Conservation (phyloP, 2,888 invertebrate genomes). For the Lacanobia wlatinum region DNA sequence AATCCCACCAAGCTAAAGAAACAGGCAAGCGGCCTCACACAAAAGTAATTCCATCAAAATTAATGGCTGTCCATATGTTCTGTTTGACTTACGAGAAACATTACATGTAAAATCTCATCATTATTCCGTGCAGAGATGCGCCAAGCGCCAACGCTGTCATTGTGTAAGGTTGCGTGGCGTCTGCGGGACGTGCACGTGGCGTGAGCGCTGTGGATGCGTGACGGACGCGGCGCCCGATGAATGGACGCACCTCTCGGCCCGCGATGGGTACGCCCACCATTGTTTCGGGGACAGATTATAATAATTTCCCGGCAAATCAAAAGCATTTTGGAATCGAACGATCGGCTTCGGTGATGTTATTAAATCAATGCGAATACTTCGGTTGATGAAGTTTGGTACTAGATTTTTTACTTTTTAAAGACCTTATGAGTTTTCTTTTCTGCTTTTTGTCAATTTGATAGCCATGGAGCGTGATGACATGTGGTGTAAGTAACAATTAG, state of each 20-base stretch:
- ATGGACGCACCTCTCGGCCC: slow-evolving; percentile 67
- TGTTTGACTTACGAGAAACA: slow-evolving; percentile 75
- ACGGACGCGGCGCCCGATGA: slow-evolving; percentile 60
- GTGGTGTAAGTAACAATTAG: no score
- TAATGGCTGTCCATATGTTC: slow-evolving; percentile 72
- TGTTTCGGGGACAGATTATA: slow-evolving; percentile 86
- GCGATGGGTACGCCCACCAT: slow-evolving; percentile 82
- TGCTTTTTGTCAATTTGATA: no score
- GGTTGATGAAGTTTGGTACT: slow-evolving; percentile 70
- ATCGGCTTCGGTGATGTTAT: slow-evolving; percentile 83
- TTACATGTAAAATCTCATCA: slow-evolving; percentile 75
- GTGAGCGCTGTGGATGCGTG: slow-evolving; percentile 47
- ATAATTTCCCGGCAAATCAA: slow-evolving; percentile 89
- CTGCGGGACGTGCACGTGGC: slow-evolving; percentile 56
- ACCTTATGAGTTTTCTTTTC: neutral
- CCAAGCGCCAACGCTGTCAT: slow-evolving; percentile 76
- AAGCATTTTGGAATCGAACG: slow-evolving; percentile 88
- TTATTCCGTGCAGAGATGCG: slow-evolving; percentile 76
- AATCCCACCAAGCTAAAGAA: slow-evolving; percentile 37
- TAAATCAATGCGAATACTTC: slow-evolving; percentile 80
- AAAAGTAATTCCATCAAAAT: slow-evolving; percentile 74
- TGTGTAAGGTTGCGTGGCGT: slow-evolving; percentile 65
- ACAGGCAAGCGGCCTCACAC: slow-evolving; percentile 61
- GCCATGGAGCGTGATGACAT: no score
- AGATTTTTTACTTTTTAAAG: neutral